Base-by-base conservation (phyloP, 2,888 invertebrate species). In the Atethmia centrago region DNA sequence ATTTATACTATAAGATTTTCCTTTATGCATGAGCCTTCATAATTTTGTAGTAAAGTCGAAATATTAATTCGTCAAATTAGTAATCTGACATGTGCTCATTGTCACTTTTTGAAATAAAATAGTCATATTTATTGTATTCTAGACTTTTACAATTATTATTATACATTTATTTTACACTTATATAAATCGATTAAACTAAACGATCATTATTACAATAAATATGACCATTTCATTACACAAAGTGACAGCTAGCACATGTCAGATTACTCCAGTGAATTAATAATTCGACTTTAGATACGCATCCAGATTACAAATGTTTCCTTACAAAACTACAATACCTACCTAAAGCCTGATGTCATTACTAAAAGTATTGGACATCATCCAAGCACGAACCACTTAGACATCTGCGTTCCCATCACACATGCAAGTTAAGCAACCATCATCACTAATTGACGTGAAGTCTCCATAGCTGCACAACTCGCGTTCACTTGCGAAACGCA, bases 401-500 rank as follows among this genome's bases (percentile, higher is more conserved):
- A 51, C 40, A 66, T 70, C 63, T 83, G 61, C 71, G 47, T 61
- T 47, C 16, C 71, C 47, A 61, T 70, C 63, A 56, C 55, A 64
- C 19, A 67, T 25, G 16, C 55, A 77, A 28, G 67, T 71, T 66
- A 70, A 73, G 78, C 69, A 83, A 80, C 45, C 40, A 64, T 47
- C 55, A 59, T 72, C 45, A 53, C 58, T 65, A 62, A 65, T 55
- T 71, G 84, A 71, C 64, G 83, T 59, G 51, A 55, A 74, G 31
- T 53, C 61, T 76, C 51, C n/a, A 78, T 47, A 36, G 64, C n/a
- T 31, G 1, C 47, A 47, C 28, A 31, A 49, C 40, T 65, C 58
- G 73, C 59, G 58, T 56, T 70, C 56, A 53, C 72, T 83, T 86
- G 53, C 69, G 49, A 79, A 77, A 84, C 84, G 76, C 86, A 79